Evolutionary conservation across 1,140 invertebrate genomes (phyloP).

Genomic region (Tetraneura akinire): DNA sequence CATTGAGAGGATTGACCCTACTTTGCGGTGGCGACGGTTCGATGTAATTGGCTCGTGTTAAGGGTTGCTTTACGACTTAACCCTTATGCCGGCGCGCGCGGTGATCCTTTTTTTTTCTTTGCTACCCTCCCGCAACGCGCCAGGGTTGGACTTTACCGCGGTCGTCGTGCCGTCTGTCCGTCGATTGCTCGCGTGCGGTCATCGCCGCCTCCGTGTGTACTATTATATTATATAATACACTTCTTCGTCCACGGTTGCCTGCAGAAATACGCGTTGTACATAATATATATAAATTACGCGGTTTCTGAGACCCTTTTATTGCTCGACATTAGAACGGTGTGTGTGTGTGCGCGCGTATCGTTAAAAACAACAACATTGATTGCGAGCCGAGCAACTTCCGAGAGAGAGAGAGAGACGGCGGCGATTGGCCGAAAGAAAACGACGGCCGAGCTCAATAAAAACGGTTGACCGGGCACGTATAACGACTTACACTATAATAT

Average conservation of each 20-base stretch:
- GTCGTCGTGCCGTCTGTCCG: too few relatives aligned
- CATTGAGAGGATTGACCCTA: conserved; percentile 41
- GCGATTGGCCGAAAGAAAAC: conserved; percentile 12
- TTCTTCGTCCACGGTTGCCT: background rate
- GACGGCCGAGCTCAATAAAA: conserved; percentile 20
- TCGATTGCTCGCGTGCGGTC: background rate
- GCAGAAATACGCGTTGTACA: background rate
- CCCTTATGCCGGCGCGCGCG: conserved; percentile 26
- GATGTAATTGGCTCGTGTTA: conserved; percentile 51
- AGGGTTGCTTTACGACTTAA: conserved; percentile 52
- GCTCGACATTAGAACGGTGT: conserved; percentile 35
- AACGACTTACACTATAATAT: background rate
- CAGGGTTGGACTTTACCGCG: background rate
- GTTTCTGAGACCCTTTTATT: conserved; percentile 40
- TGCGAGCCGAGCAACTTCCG: conserved; percentile 6
- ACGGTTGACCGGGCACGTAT: conserved; percentile 20
- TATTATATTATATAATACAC: too few relatives aligned
- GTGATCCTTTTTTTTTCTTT: conserved; percentile 36
- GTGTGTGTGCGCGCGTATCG: conserved; percentile 13
- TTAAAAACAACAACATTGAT: conserved; percentile 43
- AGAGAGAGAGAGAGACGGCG: too few relatives aligned
- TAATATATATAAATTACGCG: too few relatives aligned
- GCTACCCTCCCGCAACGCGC: background rate
- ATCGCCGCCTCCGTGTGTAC: background rate
- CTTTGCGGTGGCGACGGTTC: conserved; percentile 50